Conservation (phyloP, 2,797 vertebrate species). For the Euphonia xanthogaster region DNA sequence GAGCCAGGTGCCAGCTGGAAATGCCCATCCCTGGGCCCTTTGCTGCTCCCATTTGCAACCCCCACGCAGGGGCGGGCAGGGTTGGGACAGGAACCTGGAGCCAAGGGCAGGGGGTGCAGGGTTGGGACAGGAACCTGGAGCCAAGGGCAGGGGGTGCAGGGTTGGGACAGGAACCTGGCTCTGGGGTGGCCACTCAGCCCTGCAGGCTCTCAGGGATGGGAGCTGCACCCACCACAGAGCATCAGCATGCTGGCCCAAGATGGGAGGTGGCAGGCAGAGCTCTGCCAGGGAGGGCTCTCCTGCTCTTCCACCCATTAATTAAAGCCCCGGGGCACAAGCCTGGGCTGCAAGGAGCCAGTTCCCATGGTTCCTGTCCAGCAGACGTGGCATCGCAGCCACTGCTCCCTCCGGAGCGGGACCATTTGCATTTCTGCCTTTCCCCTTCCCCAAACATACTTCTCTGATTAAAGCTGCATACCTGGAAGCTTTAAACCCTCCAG, state of each 20-base stretch:
- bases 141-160: not conserved
- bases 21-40: not conserved
- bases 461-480: constrained; percentile 63
- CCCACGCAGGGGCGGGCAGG: not conserved
- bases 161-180: accelerated
- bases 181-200: not conserved
- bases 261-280: not conserved
- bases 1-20: not conserved
- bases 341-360: not conserved
- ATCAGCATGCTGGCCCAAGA: not conserved
- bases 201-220: not conserved
- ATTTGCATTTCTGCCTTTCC: not conserved
- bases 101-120: not conserved
- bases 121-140: not conserved
- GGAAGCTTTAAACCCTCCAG: constrained; percentile 58
- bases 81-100: not conserved
- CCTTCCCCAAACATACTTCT: constrained; percentile 10
- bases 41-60: not conserved
- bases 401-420: not conserved
- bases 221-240: not conserved
- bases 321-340: not conserved
- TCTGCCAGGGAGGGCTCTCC: not conserved
- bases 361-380: not conserved
- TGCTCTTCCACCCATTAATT: accelerated
- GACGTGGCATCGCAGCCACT: not conserved